Conservation (phyloP, 2,888 invertebrate genomes). For the Heteromurus nitidus region DNA sequence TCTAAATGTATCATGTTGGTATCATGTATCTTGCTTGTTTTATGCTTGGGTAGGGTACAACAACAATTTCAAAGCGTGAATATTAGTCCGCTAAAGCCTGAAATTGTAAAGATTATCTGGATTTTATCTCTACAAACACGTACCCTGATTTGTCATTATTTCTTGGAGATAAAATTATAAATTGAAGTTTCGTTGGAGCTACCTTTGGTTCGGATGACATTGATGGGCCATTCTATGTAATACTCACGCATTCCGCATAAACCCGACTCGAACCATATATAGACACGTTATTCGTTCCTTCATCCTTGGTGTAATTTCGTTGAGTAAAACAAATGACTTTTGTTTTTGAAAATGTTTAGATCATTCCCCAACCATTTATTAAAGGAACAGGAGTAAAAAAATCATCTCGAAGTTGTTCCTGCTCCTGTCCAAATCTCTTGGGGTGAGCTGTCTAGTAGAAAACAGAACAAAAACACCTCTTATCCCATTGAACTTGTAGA, state of each 20-base stretch:
- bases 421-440: constrained; percentile 20
- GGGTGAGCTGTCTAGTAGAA: constrained; percentile 11
- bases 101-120: too few relatives aligned
- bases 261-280: too few relatives aligned
- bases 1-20: too few relatives aligned
- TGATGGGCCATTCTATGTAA: too few relatives aligned
- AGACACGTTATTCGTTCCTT: too few relatives aligned
- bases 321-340: constrained; percentile 20
- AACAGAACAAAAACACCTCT: constrained; percentile 7
- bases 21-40: too few relatives aligned
- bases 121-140: too few relatives aligned
- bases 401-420: neutral
- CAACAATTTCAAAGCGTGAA: neutral
- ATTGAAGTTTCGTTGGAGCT: neutral
- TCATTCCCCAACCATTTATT: constrained; percentile 16
- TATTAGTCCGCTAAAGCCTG: too few relatives aligned
- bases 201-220: neutral
- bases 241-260: too few relatives aligned
- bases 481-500: neutral
- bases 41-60: too few relatives aligned
- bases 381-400: neutral
- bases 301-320: constrained; percentile 1
- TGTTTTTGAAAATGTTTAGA: constrained; percentile 2
- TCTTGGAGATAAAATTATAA: neutral
- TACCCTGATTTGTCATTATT: too few relatives aligned